Evolutionary conservation across 2,888 invertebrate species (phyloP).

Genomic region (Spodoptera exigua): DNA sequence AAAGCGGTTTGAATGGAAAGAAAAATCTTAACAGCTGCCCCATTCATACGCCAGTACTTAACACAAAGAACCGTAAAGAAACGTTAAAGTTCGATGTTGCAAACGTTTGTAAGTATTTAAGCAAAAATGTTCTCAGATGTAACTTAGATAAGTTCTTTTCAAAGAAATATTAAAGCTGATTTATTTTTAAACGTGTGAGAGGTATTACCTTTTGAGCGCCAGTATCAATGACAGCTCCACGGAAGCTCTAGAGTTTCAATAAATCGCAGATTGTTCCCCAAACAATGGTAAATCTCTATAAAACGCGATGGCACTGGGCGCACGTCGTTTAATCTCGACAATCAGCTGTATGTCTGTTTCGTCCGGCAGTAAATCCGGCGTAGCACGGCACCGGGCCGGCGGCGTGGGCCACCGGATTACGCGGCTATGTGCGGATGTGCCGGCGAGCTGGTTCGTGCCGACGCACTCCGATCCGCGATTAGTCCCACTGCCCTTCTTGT

Average conservation of each 20-base stretch:
- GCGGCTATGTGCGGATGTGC: conserved; percentile 72
- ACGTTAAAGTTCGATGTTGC: conserved; percentile 17
- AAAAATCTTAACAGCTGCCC: conserved; percentile 27
- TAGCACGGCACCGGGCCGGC: conserved; percentile 63
- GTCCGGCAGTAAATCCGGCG: conserved; percentile 79
- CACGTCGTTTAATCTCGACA: conserved; percentile 80
- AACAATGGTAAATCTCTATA: conserved; percentile 71
- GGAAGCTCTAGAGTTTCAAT: conserved; percentile 27
- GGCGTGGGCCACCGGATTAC: conserved; percentile 72
- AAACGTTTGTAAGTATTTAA: conserved; percentile 7
- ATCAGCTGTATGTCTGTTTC: conserved; percentile 81
- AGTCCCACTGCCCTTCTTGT: conserved; percentile 79
- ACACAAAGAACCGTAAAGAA: conserved; percentile 23
- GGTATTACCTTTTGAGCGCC: not conserved
- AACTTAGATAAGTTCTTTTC: not conserved
- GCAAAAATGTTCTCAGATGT: not conserved
- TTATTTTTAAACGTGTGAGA: not conserved
- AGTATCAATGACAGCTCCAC: conserved; percentile 3
- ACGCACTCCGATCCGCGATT: conserved; percentile 81
- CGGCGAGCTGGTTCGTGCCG: conserved; percentile 78
- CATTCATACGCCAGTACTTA: conserved; percentile 27
- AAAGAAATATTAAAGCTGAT: not conserved
- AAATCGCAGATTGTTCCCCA: conserved; percentile 43
- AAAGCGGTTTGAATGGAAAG: conserved; percentile 32
- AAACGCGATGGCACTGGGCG: conserved; percentile 61